Base-by-base conservation (phyloP, 2,797 vertebrate species). In the Taenioides sp. region DNA sequence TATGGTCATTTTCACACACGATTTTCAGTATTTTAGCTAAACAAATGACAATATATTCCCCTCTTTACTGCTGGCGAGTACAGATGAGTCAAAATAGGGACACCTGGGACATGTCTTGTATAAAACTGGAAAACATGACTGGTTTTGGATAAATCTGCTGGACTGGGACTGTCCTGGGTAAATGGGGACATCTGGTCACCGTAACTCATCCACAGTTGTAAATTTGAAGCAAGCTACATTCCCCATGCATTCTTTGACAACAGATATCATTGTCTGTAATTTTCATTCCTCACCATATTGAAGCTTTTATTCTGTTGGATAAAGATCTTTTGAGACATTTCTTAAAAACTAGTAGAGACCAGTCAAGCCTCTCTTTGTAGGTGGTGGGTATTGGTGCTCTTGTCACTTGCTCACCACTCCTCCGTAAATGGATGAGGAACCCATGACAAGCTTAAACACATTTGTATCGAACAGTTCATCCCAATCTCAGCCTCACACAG, bases 391-490 rank as follows among this genome's bases (percentile, higher is more conserved):
- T 80, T 77, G 73, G 84, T 54, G 50, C 82, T 74, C 65, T 69
- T 75, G 72, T 83, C 72, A 78, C 86, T 78, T 71, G 20, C 77
- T 86, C 79, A 27, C 77, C 65, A 59, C 62, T 80, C 78, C 66
- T 40, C 58, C 63, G 74, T 87, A 82, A 88, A 78, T 84, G 81
- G 73, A 80, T 71, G 69, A 67, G 71, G 78, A 81, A 72, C 61
- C 67, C 4, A 34, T 79, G 86, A 89, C 90, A 87, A 81, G 88
- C 79, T 73, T 27, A 72, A 81, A 69, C 69, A 66, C 1, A 65
- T 73, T 81, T 76, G 65, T 84, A 92, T 90, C 78, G 89, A 89
- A 90, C 77, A 58, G 71, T 62, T 72, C 81, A 83, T 81, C 80
- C 81, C 78, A 77, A 84, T 87, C 75, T 54, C 12, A 60, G 81